Percentiles rank a stretch among this genome's conserved stretches.
Evolutionary conservation across 1,140 invertebrate species (phyloP).

Genomic region (Drosophila seguyi): DNA sequence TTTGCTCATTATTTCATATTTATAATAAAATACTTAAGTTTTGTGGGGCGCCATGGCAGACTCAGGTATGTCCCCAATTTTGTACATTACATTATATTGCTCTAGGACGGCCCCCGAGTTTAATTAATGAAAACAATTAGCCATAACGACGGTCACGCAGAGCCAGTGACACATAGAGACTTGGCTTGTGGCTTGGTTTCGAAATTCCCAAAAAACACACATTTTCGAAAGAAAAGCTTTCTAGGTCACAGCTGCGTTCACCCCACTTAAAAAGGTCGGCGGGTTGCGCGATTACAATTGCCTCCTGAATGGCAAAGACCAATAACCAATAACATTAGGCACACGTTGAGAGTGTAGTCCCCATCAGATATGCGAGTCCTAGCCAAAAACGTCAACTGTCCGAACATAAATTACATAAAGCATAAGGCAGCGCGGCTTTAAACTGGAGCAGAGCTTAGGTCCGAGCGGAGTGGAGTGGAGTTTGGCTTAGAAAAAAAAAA

Average conservation of each 20-base stretch:
- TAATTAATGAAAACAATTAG: constrained; percentile 75
- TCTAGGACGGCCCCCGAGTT: constrained; percentile 44
- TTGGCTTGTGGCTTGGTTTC: constrained; percentile 15
- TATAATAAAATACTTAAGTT: neutral
- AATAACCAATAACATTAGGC: constrained; percentile 57
- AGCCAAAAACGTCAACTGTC: constrained; percentile 70
- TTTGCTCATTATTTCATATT: constrained; percentile 13
- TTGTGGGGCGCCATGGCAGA: constrained; percentile 1
- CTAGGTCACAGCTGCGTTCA: constrained; percentile 70
- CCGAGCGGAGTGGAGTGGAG: constrained; percentile 3
- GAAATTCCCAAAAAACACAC: constrained; percentile 28
- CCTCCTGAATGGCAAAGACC: constrained; percentile 26
- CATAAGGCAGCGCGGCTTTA: constrained; percentile 61
- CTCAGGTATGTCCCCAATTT: constrained; percentile 20
- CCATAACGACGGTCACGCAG: constrained; percentile 69
- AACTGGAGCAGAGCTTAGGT: constrained; percentile 64
- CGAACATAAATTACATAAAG: constrained; percentile 57
- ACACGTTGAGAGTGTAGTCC: constrained; percentile 31
- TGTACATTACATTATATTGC: constrained; percentile 30
- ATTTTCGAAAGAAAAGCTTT: constrained; percentile 78
- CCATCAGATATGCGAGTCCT: constrained; percentile 57
- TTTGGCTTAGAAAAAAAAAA: neutral
- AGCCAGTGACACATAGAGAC: constrained; percentile 27
- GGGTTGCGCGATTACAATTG: constrained; percentile 22
- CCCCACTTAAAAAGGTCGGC: constrained; percentile 61